A percentile compares a stretch with the other conserved stretches of the same genome.
phyloP scores from a whole-genome alignment of 2,888 invertebrate species.

The Oligia latruncula region DNA sequence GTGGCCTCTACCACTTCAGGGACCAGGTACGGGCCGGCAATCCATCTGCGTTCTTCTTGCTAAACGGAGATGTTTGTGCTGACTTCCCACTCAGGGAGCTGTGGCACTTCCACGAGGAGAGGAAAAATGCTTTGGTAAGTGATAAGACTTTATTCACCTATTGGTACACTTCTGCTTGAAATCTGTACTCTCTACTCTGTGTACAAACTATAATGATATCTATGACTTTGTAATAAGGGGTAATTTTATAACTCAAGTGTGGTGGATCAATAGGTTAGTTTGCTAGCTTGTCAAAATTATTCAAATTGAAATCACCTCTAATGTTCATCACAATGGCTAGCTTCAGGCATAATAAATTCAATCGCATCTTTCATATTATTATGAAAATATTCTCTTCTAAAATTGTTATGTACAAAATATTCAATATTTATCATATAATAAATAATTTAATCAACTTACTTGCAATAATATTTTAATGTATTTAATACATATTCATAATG shows the following conservation, averaged over 20 bases:
- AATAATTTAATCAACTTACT: too few species aligned
- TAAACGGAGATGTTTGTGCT: conserved; percentile 99
- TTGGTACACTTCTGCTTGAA: neutral
- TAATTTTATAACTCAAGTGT: neutral
- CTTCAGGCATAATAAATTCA: too few species aligned
- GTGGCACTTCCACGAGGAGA: conserved; percentile 93
- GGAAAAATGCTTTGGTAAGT: conserved; percentile 89
- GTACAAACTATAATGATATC: neutral
- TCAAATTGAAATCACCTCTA: too few species aligned
- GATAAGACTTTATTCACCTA: neutral
- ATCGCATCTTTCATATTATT: neutral
- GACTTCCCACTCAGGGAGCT: conserved; percentile 97
- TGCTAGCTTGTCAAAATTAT: too few species aligned
- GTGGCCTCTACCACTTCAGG: conserved; percentile 98
- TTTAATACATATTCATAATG: too few species aligned
- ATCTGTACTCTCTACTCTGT: neutral
- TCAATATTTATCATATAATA: too few species aligned
- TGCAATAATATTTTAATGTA: too few species aligned
- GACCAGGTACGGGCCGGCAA: conserved; percentile 97
- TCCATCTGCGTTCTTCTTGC: conserved; percentile 97
- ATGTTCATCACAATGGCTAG: too few species aligned
- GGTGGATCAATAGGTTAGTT: too few species aligned
- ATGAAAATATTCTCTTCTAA: too few species aligned
- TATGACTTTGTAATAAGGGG: neutral
- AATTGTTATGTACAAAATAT: too few species aligned